Base-by-base conservation (phyloP, 2,797 vertebrate genomes). In the Pempheris klunzingeri region DNA sequence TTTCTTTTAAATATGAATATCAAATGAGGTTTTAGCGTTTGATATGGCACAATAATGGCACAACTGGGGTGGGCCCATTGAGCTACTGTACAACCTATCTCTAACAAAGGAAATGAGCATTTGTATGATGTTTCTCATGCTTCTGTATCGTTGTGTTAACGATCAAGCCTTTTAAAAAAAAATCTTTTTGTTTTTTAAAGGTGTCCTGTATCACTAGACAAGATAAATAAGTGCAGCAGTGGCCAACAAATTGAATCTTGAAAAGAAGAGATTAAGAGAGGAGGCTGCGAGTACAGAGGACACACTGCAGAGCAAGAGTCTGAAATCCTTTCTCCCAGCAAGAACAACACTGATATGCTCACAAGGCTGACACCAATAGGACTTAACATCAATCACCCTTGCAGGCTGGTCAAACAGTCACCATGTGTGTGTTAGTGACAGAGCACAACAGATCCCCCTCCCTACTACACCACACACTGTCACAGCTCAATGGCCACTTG, bases 1-100 rank as follows among this genome's bases (percentile, higher is more conserved):
- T 91, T 83, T 83, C 71, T 83, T 84, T 81, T 70, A 53, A 85
- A 90, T 82, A 90, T 87, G 80, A 90, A 93, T 90, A 90, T 87
- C 73, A 90, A 88, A 90, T 81, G 77, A 91, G 74, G 71, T 46
- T 79, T 71, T 36, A 52, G 62, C 53, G 70, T 85, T 80, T 90
- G 81, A 88, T 92, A 81, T 15, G 54, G 62, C 61, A 53, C 3
- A 53, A 83, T 87, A 84, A 85, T 78, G 71, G 69, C 46, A 73
- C 53, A 49, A 57, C 55, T 57, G 30, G 74, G 69, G 65, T 13
- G 24, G 34, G 60, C 28, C 43, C 32, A 66, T 86, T 81, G 53
- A 46, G 61, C 63, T 69, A 64, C 53, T 12, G 4, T 32, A 57
- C 67, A 65, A 63, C 44, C 28, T 13, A 64, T 74, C 70, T 77